These are phyloP conservation scores for Drosophila diplacantha DNA, from an alignment of 2,888 invertebrate genomes.

Conservation along the genomic window DNA sequence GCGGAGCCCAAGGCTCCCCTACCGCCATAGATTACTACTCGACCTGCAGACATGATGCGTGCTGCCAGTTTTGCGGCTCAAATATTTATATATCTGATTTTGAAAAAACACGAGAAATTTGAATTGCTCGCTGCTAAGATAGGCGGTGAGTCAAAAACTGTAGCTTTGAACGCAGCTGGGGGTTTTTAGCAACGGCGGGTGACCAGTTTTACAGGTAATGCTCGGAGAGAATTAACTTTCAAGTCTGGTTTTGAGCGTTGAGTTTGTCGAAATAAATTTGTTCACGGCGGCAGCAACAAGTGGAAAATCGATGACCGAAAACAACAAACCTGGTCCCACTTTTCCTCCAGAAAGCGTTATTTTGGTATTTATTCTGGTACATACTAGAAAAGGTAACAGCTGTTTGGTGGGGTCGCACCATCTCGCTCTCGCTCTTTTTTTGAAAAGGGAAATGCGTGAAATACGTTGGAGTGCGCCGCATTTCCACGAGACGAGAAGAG, in stretches of 20 bases:
- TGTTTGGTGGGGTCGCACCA: neutral
- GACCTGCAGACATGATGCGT: constrained; percentile 81
- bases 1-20: constrained; percentile 95
- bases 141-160: constrained; percentile 23
- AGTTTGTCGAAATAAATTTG: neutral
- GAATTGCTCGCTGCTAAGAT: neutral
- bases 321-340: too few species aligned
- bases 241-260: constrained; percentile 22
- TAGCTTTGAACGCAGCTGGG: constrained; percentile 24
- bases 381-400: constrained; percentile 12
- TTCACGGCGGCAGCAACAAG: constrained; percentile 28
- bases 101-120: constrained; percentile 14
- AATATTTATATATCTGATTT: constrained; percentile 16
- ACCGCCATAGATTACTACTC: constrained; percentile 95
- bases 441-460: constrained; percentile 26
- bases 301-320: constrained; percentile 13
- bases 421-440: constrained; percentile 10
- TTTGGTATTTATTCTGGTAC: constrained; percentile 12
- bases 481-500: constrained; percentile 17
- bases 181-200: constrained; percentile 20
- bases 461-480: constrained; percentile 24
- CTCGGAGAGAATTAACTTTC: constrained; percentile 20
- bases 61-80: constrained; percentile 56
- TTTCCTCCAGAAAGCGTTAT: neutral
- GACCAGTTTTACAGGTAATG: constrained; percentile 39